Evolutionary conservation across 2,797 vertebrate genomes (phyloP).

Genomic region (Darevskia nairensis): DNA sequence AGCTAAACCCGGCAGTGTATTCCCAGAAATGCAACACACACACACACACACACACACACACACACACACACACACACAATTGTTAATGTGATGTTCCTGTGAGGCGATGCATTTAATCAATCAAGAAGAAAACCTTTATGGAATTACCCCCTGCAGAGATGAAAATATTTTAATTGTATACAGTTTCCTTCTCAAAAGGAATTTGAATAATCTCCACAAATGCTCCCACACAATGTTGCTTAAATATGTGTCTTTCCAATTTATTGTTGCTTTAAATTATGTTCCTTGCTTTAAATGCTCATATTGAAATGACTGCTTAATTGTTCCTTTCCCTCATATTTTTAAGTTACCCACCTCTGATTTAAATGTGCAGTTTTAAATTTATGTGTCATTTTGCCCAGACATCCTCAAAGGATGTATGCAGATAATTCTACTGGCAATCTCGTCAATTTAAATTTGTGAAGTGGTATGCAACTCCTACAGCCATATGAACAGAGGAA

Average conservation of each 20-base stretch:
- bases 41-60: no score
- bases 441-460: no score
- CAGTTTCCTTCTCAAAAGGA: conserved; percentile 48
- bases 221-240: conserved; percentile 46
- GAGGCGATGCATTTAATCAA: conserved; percentile 53
- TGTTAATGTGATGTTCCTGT: conserved; percentile 54
- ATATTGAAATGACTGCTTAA: conserved; percentile 40
- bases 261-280: not conserved
- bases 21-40: conserved; percentile 59
- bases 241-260: conserved; percentile 17
- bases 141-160: conserved; percentile 48
- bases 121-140: conserved; percentile 57
- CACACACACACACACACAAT: conserved; percentile 39
- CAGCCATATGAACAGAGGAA: no score
- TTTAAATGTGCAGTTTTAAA: not conserved
- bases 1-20: conserved; percentile 14
- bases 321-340: not conserved
- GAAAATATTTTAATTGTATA: conserved; percentile 58
- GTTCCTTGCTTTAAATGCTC: not conserved
- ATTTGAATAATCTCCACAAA: conserved; percentile 58
- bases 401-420: not conserved
- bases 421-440: no score
- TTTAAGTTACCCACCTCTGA: conserved; percentile 4
- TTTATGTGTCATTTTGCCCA: not conserved
- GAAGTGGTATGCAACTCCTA: no score